Base-by-base conservation (phyloP, 2,113 vertebrate genomes). In the Spea bombifrons region DNA sequence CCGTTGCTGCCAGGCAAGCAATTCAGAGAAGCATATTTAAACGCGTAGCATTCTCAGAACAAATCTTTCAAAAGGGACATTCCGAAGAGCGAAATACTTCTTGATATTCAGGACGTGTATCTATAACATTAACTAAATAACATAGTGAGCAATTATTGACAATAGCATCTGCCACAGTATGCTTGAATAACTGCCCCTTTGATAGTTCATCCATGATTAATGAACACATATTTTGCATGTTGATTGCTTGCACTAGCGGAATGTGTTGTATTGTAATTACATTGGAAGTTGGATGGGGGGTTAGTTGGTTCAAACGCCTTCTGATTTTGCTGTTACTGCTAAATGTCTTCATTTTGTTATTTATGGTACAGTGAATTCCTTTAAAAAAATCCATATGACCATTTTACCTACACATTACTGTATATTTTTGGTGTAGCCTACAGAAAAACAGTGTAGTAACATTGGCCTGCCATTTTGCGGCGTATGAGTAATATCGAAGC, bases 291-390 rank as follows among this genome's bases (percentile, higher is more conserved):
- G 57, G 44, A 66, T n/a, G 46, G 7, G 13, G 49, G 8, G 7
- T 53, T 53, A 71, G 57, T 43, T 48, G 57, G 15, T n/a, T 30
- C 15, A 75, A 30, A 66, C 43, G 66, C 73, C 65, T 75, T 75
- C 61, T 67, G 50, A 76, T 76, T 65, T 76, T 67, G 50, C 44
- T 67, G 65, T 66, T 67, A 76, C 67, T 76, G 64, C 67, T 76
- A 64, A 76, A 76, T 76, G 64, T 67, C 65, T 66, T 50, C 8
- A 13, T 76, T 67, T 67, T 76, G 64, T 76, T 76, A 68, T 76
- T 76, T 76, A 76, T 76, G 74, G 64, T 76, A 67, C 74, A 76
- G 74, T 30, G 55, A 50, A 76, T 68, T 66, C 67, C 64, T 67
- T 65, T 76, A 67, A 76, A 76, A 76, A 64, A 67, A 76, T 43